phyloP scores from a whole-genome alignment of 2,797 vertebrate species.

The Sebastes minor region DNA sequence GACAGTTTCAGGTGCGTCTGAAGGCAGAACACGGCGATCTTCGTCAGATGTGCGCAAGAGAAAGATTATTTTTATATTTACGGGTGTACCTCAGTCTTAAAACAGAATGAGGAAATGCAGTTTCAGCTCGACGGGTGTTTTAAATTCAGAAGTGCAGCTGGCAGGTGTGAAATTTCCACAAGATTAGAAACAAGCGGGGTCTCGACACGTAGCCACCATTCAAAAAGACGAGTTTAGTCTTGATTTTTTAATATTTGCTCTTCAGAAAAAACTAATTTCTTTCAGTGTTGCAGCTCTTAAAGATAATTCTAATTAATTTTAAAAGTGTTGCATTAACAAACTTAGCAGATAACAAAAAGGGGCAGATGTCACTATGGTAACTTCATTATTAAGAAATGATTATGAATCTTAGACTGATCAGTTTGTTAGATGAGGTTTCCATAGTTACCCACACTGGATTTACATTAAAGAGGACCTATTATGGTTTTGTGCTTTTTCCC shows the following conservation, averaged over 20 bases:
- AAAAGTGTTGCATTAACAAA: neutral
- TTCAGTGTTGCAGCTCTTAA: too few species aligned
- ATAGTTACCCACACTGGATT: neutral
- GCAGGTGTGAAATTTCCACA: constrained; percentile 6
- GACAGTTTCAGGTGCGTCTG: constrained; percentile 26
- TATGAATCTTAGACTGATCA: neutral
- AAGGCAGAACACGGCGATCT: neutral
- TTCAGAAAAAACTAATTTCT: neutral
- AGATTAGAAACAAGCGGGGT: neutral
- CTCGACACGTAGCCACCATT: neutral
- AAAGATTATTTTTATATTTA: neutral
- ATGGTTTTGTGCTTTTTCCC: too few species aligned
- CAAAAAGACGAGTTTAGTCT: neutral
- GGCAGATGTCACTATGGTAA: neutral
- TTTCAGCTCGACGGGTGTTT: neutral
- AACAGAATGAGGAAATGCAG: constrained; percentile 44
- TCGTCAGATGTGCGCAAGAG: neutral
- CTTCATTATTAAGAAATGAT: neutral
- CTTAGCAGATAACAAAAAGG: neutral
- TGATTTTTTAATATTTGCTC: neutral
- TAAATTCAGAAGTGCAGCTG: constrained; percentile 30
- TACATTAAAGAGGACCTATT: neutral
- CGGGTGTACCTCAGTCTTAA: neutral
- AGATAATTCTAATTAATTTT: neutral
- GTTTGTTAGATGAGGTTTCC: neutral